These are phyloP conservation scores for Drosophila ercepeae DNA, from an alignment of 1,140 invertebrate genomes.

Conservation along the genomic window DNA sequence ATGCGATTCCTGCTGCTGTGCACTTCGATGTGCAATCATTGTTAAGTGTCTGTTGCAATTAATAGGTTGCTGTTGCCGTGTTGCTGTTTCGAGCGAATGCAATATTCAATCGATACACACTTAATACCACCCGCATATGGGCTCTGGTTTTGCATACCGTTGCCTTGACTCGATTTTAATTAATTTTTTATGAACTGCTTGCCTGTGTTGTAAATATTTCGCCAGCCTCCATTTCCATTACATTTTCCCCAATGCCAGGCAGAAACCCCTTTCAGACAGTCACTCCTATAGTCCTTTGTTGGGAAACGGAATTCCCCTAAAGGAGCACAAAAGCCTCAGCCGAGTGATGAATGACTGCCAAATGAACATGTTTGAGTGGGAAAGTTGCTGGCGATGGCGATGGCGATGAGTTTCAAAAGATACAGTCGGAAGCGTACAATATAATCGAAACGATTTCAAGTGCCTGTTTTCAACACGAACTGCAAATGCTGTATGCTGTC, in stretches of 20 bases:
- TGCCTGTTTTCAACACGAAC: not conserved
- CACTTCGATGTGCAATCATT: conserved; percentile 11
- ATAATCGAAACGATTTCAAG: conserved; percentile 33
- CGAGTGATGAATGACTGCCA: conserved; percentile 72
- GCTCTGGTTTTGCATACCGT: not conserved
- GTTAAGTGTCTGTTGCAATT: conserved; percentile 35
- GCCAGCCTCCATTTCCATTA: not conserved
- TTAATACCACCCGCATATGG: not conserved
- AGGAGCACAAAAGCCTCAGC: conserved; percentile 23
- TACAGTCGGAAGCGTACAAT: conserved; percentile 28
- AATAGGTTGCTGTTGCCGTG: conserved; percentile 22
- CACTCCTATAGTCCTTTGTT: no score
- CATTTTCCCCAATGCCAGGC: no score
- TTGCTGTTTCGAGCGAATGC: conserved; percentile 6
- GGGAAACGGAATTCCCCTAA: not conserved
- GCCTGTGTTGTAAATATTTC: conserved; percentile 28
- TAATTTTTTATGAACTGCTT: conserved; percentile 72
- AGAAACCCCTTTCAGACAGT: not conserved
- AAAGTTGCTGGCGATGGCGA: conserved; percentile 8
- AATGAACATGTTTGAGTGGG: conserved; percentile 59
- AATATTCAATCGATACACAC: conserved; percentile 39
- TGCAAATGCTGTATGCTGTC: no score
- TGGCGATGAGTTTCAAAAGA: conserved; percentile 22
- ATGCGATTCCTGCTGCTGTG: not conserved
- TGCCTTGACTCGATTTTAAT: conserved; percentile 70